These are phyloP conservation scores for Diphyllodes magnificus DNA, from an alignment of 2,113 vertebrate genomes.

Conservation along the genomic window DNA sequence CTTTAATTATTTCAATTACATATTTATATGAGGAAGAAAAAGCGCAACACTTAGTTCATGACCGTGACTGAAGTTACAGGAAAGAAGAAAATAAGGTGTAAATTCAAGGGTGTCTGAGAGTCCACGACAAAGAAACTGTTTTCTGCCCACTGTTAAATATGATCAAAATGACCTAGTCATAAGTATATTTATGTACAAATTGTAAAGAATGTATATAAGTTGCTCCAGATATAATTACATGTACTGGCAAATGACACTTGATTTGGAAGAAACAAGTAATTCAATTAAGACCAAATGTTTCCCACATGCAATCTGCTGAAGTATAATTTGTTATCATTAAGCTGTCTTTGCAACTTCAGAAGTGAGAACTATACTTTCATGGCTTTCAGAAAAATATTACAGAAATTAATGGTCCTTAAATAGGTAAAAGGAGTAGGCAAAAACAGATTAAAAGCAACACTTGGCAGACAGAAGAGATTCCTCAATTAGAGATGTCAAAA, in stretches of 20 bases:
- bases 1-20: background rate
- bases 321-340: slow-evolving; percentile 45
- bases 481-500: slow-evolving; percentile 6
- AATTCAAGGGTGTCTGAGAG: background rate
- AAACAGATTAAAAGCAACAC: background rate
- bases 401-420: slow-evolving; percentile 18
- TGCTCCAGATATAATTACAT: slow-evolving; percentile 4
- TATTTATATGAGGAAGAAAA: background rate
- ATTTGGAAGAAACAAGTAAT: slow-evolving; percentile 30
- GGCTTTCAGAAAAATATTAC: slow-evolving; percentile 25
- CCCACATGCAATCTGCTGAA: slow-evolving; percentile 16
- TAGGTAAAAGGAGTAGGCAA: background rate
- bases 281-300: slow-evolving; percentile 47
- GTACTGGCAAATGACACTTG: slow-evolving; percentile 24
- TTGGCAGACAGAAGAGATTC: background rate
- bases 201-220: background rate
- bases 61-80: background rate
- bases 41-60: background rate
- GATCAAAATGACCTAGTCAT: background rate
- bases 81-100: background rate
- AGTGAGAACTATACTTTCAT: background rate
- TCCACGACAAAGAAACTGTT: background rate
- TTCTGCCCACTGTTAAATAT: background rate
- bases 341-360: background rate
- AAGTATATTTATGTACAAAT: background rate